Evolutionary conservation across 2,888 invertebrate species (phyloP).

Genomic region (Acronicta aceris): DNA sequence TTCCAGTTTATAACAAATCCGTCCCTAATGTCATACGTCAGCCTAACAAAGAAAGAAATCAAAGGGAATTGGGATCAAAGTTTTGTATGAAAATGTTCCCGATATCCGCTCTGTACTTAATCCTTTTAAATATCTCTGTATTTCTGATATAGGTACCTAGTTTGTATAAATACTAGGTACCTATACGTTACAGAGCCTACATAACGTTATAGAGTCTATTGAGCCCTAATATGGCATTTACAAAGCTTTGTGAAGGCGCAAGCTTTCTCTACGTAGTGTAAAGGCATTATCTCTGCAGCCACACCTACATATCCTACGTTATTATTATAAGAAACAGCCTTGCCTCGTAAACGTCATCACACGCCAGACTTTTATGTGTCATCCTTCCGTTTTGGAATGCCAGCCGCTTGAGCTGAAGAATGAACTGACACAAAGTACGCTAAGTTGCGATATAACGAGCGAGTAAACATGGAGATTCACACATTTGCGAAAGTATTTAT

Average conservation of each 20-base stretch:
- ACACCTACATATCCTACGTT: conserved; percentile 46
- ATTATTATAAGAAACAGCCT: conserved; percentile 57
- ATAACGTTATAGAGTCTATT: conserved; percentile 4
- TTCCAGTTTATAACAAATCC: too few species aligned
- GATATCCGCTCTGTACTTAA: too few species aligned
- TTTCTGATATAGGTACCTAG: too few species aligned
- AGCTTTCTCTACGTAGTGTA: conserved; percentile 33
- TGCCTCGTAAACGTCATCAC: conserved; percentile 75
- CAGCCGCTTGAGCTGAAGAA: conserved; percentile 79
- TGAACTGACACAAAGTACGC: conserved; percentile 68
- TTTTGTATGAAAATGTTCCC: too few species aligned
- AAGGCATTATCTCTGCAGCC: conserved; percentile 33
- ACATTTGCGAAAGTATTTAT: conserved; percentile 27
- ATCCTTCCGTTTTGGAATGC: conserved; percentile 78
- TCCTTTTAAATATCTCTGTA: too few species aligned
- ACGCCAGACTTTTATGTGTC: conserved; percentile 76
- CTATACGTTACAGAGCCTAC: too few species aligned
- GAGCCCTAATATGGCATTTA: conserved; percentile 45
- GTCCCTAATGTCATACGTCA: too few species aligned
- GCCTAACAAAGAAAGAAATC: too few species aligned
- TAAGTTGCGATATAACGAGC: conserved; percentile 24
- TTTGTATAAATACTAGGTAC: too few species aligned
- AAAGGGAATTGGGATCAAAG: too few species aligned
- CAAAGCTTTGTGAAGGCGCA: conserved; percentile 52
- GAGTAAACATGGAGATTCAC: not conserved